These are phyloP conservation scores for Nymphalis urticae DNA, from an alignment of 2,888 invertebrate species.

Conservation along the genomic window DNA sequence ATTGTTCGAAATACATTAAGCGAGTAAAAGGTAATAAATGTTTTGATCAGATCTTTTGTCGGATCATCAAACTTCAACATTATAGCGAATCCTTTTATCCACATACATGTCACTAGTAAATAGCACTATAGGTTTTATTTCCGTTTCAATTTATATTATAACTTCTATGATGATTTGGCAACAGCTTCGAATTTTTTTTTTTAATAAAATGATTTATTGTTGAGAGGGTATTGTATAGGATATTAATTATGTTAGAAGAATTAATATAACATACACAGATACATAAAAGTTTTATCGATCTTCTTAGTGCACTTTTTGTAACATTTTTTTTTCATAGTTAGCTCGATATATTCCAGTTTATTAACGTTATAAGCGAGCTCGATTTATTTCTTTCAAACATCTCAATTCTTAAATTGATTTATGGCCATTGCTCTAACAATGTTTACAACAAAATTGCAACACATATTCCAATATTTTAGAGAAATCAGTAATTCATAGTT, in stretches of 20 bases:
- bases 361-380: conserved; percentile 25
- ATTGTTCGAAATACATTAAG: conserved; percentile 21
- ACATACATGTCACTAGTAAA: neutral
- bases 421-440: conserved; percentile 16
- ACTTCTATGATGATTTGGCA: no score
- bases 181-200: no score
- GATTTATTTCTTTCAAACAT: conserved; percentile 27
- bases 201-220: no score
- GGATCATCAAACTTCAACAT: neutral
- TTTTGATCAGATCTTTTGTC: conserved; percentile 17
- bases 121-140: no score
- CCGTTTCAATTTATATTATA: no score
- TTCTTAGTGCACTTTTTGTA: no score
- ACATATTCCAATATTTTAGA: conserved; percentile 13
- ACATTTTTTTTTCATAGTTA: no score
- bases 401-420: conserved; percentile 22
- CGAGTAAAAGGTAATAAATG: conserved; percentile 29
- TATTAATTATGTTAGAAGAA: no score
- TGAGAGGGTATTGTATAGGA: no score
- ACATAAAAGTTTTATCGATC: neutral
- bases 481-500: conserved; percentile 1
- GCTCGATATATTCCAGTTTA: conserved; percentile 15
- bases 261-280: neutral
- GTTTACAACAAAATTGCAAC: conserved; percentile 2
- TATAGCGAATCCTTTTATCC: neutral